Base-by-base conservation (phyloP, 2,888 invertebrate genomes). In the Mesorhabditis sp. region DNA sequence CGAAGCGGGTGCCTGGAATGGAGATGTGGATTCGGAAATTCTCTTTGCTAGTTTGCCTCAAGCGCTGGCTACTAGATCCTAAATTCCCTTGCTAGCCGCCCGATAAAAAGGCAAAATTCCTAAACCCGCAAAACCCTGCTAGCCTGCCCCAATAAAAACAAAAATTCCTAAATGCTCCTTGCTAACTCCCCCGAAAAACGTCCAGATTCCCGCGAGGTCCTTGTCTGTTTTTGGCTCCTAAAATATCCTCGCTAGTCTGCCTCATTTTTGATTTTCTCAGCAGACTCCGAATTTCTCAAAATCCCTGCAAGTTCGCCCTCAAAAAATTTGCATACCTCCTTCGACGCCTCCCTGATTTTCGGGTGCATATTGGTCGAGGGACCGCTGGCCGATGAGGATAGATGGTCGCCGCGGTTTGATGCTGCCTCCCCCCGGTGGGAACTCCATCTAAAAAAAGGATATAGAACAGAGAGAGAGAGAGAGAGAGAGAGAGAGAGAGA, bases 381-480 rank as follows among this genome's bases (percentile, higher is more conserved):
- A 83, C 6, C 83, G 75, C 70, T 83, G 83, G 50, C 83, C 83
- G 67, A 83, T 82, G 62, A 83, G 76, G 65, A 83, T 73, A 41
- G 82, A 82, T 67, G 76, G 78, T 62, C 83, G 75, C 50, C 80
- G 72, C 5, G 82, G 79, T 69, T 73, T 71, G 64, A 77, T 72
- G 66, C 67, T 67, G 65, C 70, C 74, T 64, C 72, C 74, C 76
- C 58, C 58, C 58, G n/a, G 10, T n/a, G 58, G 58, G 58, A 13
- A 50, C 58, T 50, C 58, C 58, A 50, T 50, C 58, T 50, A 50
- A n/a, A 50, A 50, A 28, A 28, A 28, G 28, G 28, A 28, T 28
- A 28, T 28, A 28, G 28, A 28, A 28, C 1, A 28, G 28, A 28
- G 28, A 28, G 28, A 28, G 28, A 28, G 28, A 28, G 28, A 28